Evolutionary conservation across 2,888 invertebrate genomes (phyloP), one percentile per base, ranked within the genome.

Genomic region (Meiosimyza decipiens): DNA sequence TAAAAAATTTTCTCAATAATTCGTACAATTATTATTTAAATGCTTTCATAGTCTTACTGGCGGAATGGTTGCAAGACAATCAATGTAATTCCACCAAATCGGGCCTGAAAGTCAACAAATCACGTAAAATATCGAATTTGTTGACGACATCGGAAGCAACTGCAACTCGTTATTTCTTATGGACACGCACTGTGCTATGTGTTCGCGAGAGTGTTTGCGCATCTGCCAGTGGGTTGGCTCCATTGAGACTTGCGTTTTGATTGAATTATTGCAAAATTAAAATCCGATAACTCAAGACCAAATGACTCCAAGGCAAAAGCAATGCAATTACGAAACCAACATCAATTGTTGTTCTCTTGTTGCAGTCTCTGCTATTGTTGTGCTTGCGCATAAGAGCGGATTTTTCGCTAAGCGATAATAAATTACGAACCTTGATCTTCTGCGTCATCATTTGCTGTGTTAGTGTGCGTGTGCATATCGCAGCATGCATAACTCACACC

Each of bases 361-460:
- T 16, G 40, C n/a, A 40, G 52, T n/a, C 47, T 22, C 40, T 13
- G 60, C 28, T 7, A 28, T 51, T 28, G 63, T 33, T 28, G 33
- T 50, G 68, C 68, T 59, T 60, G 60, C 68, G 68, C 68, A 33
- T 69, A 51, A 59, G 28, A 51, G 28, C 59, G 50, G 60, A 33
- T 60, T 50, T 1, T 51, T 16, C 59, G 51, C 68, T 50, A 69
- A 69, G 40, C 40, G 40, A 69, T 60, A 59, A 65, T 66, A 59
- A 71, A 65, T 71, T 65, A 71, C 50, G 71, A 57, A n/a, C 51
- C 28, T 60, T 28, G 62, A 80, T 80, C 81, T 80, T 81, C 81
- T 16, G 18, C 18, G 40, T 40, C 22, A 57, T 67, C 49, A 67
- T 67, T 67, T 28, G 60, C 54, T 67, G 63, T 54, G 54, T 50